Percentiles rank a stretch among this genome's conserved stretches.
phyloP scores from a whole-genome alignment of 2,888 invertebrate species.

The Geotrupes spiniger region DNA sequence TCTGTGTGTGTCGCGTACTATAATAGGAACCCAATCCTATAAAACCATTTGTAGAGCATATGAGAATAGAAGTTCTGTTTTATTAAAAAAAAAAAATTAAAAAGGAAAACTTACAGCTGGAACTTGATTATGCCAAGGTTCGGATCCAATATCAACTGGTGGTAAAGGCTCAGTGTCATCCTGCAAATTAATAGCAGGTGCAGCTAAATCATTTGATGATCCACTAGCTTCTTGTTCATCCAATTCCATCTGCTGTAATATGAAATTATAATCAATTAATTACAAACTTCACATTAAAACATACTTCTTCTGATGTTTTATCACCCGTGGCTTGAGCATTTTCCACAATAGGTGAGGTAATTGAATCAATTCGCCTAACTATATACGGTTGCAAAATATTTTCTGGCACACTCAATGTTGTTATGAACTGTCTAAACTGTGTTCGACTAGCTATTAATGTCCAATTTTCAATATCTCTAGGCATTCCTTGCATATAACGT shows the following conservation, averaged over 20 bases:
- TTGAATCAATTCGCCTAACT: slow-evolving; percentile 35
- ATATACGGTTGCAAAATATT: slow-evolving; percentile 42
- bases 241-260: slow-evolving; percentile 54
- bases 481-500: slow-evolving; percentile 41
- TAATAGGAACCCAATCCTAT: slow-evolving; percentile 84
- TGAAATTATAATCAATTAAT: slow-evolving; percentile 1
- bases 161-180: slow-evolving; percentile 49
- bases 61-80: too few species aligned
- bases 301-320: slow-evolving; percentile 35
- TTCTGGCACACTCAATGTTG: slow-evolving; percentile 38
- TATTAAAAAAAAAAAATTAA: slow-evolving; percentile 4
- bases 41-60: slow-evolving; percentile 22
- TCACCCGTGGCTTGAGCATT: slow-evolving; percentile 29
- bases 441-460: slow-evolving; percentile 37
- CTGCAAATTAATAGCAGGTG: slow-evolving; percentile 30
- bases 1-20: slow-evolving; percentile 73
- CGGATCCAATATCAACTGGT: slow-evolving; percentile 55
- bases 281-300: too few species aligned
- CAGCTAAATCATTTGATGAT: slow-evolving; percentile 27
- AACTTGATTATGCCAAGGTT: slow-evolving; percentile 62
- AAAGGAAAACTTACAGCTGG: slow-evolving; percentile 53
- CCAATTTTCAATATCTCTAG: slow-evolving; percentile 44
- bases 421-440: slow-evolving; percentile 37
- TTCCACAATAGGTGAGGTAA: slow-evolving; percentile 33
- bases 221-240: slow-evolving; percentile 44